phyloP scores from a whole-genome alignment of 2,888 invertebrate genomes.

The Melanostoma mellinum region DNA sequence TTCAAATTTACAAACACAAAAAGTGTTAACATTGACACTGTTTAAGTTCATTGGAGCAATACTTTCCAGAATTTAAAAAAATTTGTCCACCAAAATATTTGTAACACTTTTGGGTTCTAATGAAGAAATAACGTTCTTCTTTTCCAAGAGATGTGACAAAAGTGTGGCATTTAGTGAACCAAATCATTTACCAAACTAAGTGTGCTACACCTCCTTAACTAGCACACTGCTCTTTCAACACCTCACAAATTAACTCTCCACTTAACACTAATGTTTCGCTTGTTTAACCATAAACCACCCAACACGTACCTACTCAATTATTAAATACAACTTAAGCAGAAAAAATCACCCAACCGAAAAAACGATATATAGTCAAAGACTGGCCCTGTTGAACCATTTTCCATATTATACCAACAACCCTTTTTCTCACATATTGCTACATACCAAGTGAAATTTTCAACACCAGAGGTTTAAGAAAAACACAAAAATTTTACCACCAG shows the following conservation, averaged over 20 bases:
- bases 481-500: conserved; percentile 29
- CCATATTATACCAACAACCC: conserved; percentile 46
- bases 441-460: conserved; percentile 58
- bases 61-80: too few relatives aligned
- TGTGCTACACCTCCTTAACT: background rate
- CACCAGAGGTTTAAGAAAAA: conserved; percentile 20
- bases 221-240: conserved; percentile 15
- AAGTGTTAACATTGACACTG: too few relatives aligned
- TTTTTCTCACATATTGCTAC: conserved; percentile 49
- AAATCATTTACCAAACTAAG: too few relatives aligned
- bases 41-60: too few relatives aligned
- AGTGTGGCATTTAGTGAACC: too few relatives aligned
- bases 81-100: too few relatives aligned
- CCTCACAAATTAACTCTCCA: conserved; percentile 26
- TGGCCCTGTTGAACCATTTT: conserved; percentile 42
- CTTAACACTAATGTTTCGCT: conserved; percentile 67
- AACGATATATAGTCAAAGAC: conserved; percentile 7
- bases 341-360: conserved; percentile 57
- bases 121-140: too few relatives aligned
- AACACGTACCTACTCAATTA: conserved; percentile 25
- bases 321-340: conserved; percentile 36
- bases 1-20: too few relatives aligned
- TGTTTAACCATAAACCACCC: conserved; percentile 51
- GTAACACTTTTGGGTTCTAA: too few relatives aligned
- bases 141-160: too few relatives aligned